Conservation (phyloP, 2,888 invertebrate species). For the Oxyteleia sp. region DNA sequence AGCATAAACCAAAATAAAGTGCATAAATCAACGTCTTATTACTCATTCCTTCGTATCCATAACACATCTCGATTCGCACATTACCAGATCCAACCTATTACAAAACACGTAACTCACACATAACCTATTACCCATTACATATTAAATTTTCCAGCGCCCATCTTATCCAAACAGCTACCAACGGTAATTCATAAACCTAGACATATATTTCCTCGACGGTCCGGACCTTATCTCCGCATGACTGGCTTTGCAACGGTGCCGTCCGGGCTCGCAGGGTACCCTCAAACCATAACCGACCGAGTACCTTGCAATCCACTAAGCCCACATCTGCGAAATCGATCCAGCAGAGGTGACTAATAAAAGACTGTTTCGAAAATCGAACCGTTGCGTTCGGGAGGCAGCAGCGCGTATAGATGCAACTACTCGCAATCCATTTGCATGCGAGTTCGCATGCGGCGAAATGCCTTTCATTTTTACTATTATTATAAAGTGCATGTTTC, state of each 20-base stretch:
- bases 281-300: background rate
- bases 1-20: too few species aligned
- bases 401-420: conserved; percentile 59
- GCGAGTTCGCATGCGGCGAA: conserved; percentile 81
- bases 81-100: background rate
- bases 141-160: conserved; percentile 1
- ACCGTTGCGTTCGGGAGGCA: conserved; percentile 50
- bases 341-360: conserved; percentile 35
- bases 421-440: conserved; percentile 81
- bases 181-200: conserved; percentile 1
- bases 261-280: background rate
- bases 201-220: background rate
- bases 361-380: conserved; percentile 31
- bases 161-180: conserved; percentile 10
- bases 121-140: conserved; percentile 6
- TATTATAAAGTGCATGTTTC: conserved; percentile 83
- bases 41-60: too few species aligned
- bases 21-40: too few species aligned
- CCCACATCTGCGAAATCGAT: background rate
- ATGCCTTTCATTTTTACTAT: conserved; percentile 82
- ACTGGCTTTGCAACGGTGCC: background rate
- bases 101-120: conserved; percentile 7
- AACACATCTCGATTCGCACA: background rate
- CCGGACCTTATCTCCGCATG: background rate
- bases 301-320: conserved; percentile 1